Percentiles rank a stretch among this genome's conserved stretches.
Conservation (phyloP, 2,113 vertebrate species). For the Lampris megalopsis region DNA sequence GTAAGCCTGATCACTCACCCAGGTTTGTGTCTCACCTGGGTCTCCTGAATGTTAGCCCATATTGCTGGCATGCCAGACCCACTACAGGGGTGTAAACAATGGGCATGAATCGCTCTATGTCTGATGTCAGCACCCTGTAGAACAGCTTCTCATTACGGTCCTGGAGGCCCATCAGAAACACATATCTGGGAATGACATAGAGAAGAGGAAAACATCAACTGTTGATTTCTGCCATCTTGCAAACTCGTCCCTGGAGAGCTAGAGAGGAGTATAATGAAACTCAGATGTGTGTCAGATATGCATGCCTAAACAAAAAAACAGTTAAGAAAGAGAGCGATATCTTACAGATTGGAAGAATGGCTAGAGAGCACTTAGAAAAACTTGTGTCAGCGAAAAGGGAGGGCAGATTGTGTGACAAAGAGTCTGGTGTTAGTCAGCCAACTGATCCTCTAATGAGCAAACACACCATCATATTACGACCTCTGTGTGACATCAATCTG, state of each 20-base stretch:
- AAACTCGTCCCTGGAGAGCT: slow-evolving; percentile 35
- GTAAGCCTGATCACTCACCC: not conserved
- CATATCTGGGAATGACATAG: slow-evolving; percentile 84
- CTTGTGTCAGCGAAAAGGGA: slow-evolving; percentile 1
- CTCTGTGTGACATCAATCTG: not conserved
- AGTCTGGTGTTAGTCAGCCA: not conserved
- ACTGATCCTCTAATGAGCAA: not conserved
- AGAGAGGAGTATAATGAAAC: slow-evolving; percentile 39
- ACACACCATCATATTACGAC: not conserved
- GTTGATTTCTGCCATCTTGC: slow-evolving; percentile 53
- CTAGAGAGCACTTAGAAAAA: not conserved
- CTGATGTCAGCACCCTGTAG: slow-evolving; percentile 90
- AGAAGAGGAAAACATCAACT: slow-evolving; percentile 22
- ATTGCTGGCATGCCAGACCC: slow-evolving; percentile 95
- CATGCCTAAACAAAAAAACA: too few relatives aligned
- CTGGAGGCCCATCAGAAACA: slow-evolving; percentile 96
- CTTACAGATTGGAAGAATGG: not conserved
- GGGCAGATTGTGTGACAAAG: slow-evolving; percentile 4
- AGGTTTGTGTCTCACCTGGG: slow-evolving; percentile 87
- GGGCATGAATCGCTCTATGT: slow-evolving; percentile 96
- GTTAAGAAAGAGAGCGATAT: too few relatives aligned
- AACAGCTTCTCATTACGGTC: slow-evolving; percentile 97
- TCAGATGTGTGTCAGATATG: slow-evolving; percentile 38
- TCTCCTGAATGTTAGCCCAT: slow-evolving; percentile 91
- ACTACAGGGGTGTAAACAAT: slow-evolving; percentile 97